phyloP scores from a whole-genome alignment of 2,888 invertebrate species.

The Shargacucullia verbasci region DNA sequence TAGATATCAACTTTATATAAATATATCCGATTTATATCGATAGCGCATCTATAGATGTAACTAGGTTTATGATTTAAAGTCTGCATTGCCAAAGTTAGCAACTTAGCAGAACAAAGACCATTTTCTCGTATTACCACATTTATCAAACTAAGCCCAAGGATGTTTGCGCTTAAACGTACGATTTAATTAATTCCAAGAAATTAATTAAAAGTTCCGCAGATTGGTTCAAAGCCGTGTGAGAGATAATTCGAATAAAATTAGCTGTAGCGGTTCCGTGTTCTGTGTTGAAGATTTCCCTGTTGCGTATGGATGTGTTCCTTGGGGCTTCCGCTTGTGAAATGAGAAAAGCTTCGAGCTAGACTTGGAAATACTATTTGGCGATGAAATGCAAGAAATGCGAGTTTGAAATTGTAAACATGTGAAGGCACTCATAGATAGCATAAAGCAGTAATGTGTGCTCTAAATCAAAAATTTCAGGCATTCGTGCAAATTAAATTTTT shows the following conservation, averaged over 20 bases:
- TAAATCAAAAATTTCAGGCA: no score
- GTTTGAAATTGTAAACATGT: no score
- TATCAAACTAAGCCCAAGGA: conserved; percentile 53
- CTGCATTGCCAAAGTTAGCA: conserved; percentile 19
- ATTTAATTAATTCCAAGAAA: conserved; percentile 61
- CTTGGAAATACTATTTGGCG: conserved; percentile 20
- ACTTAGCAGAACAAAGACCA: conserved; percentile 38
- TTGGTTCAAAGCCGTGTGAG: conserved; percentile 28
- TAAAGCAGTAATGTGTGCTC: no score
- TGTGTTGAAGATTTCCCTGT: conserved; percentile 34
- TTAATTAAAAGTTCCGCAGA: conserved; percentile 65
- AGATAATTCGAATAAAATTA: conserved; percentile 44
- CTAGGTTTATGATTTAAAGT: conserved; percentile 4
- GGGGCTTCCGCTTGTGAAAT: conserved; percentile 16
- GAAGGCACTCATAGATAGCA: no score
- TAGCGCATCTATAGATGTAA: no score
- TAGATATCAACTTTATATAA: no score
- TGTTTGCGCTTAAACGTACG: conserved; percentile 43
- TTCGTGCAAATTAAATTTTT: no score
- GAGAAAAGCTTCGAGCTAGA: neutral
- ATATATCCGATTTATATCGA: no score
- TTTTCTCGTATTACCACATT: conserved; percentile 48
- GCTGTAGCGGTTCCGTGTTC: conserved; percentile 4
- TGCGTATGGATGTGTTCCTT: conserved; percentile 1
- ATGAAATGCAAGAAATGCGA: no score